Evolutionary conservation across 1,140 invertebrate species (phyloP), one percentile per base, ranked within the genome.

Genomic region (Polypedilum pembai): DNA sequence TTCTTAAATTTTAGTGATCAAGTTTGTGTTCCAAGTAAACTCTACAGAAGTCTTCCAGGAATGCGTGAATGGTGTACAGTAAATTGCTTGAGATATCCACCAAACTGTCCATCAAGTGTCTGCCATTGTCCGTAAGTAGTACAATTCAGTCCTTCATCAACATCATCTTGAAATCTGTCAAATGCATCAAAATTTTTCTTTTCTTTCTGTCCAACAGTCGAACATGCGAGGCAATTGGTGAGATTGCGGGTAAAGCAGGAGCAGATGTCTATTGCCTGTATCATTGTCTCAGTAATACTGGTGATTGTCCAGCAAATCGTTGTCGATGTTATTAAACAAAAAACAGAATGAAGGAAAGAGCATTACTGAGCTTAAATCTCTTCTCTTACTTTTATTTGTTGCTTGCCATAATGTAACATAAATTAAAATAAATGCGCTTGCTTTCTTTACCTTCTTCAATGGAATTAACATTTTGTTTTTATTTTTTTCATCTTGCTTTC

Each of bases 211-310:
- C 75, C 86, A 85, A 17, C 82, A 94, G 92, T 41, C 85, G 89
- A 78, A 85, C 87, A 40, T 94, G 92, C 79, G 89, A 91, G 74
- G 91, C 91, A 1, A 85, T 93, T 66, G 92, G 92, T 8, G 89
- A 93, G 76, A 80, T 92, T 75, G 87, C 84, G 77, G 90, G 89
- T 12, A 84, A 84, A 74, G 85, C 86, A 12, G 92, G 91, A 33
- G 91, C 91, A 7, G 91, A 92, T 76, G 87, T 90, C n/a, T 92
- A 92, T 78, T 94, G 92, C 79, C 88, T 91, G 86, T 91, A 94
- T 80, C 85, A 90, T 76, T 94, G 92, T 83, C 86, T 93, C 74
- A 88, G 90, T 17, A 91, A 91, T 81, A 87, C 87, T 12, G 86
- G 88, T 2, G 79, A 85, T 66, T 94, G 92, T 79, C 91, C 92